Conservation (phyloP, 2,113 vertebrate species). For the Tyto alba region DNA sequence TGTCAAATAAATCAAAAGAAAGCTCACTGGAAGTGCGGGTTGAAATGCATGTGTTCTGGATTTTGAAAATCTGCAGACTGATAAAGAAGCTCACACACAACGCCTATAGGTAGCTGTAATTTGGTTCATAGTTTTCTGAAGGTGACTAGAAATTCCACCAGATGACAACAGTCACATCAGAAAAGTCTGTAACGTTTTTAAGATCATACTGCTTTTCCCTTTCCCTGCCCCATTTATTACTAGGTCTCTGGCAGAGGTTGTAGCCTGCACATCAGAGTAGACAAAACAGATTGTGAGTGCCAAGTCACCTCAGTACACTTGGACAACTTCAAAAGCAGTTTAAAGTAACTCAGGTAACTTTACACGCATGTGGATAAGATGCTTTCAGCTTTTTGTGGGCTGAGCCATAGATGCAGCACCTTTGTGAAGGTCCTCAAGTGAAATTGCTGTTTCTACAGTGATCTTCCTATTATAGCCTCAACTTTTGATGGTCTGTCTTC, state of each 20-base stretch:
- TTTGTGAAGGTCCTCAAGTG: neutral
- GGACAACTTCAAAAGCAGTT: neutral
- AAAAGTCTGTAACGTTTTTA: neutral
- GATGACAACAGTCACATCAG: neutral
- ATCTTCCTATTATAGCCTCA: neutral
- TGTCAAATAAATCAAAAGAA: neutral
- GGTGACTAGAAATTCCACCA: neutral
- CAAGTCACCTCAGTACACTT: neutral
- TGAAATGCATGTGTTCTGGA: neutral
- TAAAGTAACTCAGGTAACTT: neutral
- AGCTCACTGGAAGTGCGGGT: accelerated
- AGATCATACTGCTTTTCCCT: neutral
- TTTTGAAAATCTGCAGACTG: neutral
- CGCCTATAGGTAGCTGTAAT: neutral
- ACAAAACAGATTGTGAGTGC: neutral
- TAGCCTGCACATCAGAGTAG: neutral
- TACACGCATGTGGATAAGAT: neutral
- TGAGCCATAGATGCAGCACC: neutral
- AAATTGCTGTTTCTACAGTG: neutral
- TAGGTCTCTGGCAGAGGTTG: neutral
- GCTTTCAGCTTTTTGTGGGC: neutral
- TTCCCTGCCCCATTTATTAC: neutral
- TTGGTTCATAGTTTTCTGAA: neutral
- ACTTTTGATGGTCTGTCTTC: neutral
- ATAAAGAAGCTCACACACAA: neutral